A percentile compares a stretch with the other conserved stretches of the same genome.
phyloP scores from a whole-genome alignment of 2,888 invertebrate genomes.

The Drosophila subquinaria region DNA sequence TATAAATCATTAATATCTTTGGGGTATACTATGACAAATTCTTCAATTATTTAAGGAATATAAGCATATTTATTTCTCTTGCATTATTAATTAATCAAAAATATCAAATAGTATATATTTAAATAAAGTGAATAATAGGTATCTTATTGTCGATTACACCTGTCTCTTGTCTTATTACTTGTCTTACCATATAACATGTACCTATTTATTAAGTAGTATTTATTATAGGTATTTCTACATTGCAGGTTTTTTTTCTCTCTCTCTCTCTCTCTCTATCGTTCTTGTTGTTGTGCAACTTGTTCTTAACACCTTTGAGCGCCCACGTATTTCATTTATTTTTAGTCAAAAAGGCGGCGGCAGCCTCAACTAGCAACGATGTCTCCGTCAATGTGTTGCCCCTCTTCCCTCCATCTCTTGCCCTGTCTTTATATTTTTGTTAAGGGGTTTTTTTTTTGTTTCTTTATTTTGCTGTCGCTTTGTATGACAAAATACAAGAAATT shows the following conservation, averaged over 20 bases:
- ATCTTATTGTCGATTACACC: slow-evolving; percentile 13
- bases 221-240: slow-evolving; percentile 44
- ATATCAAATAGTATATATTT: too few relatives aligned
- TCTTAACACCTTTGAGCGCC: slow-evolving; percentile 75
- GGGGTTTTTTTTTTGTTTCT: slow-evolving; percentile 9
- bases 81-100: too few relatives aligned
- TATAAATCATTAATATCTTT: neutral
- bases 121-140: slow-evolving; percentile 9
- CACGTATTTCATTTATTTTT: slow-evolving; percentile 70
- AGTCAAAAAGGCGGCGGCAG: slow-evolving; percentile 41
- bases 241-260: slow-evolving; percentile 40
- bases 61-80: too few relatives aligned
- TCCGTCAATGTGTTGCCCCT: slow-evolving; percentile 14
- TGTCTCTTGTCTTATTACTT: slow-evolving; percentile 2
- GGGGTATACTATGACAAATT: neutral
- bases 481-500: slow-evolving; percentile 46
- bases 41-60: too few relatives aligned
- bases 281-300: slow-evolving; percentile 67
- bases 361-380: slow-evolving; percentile 31
- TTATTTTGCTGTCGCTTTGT: slow-evolving; percentile 42
- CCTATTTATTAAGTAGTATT: slow-evolving; percentile 43
- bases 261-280: slow-evolving; percentile 2
- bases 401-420: slow-evolving; percentile 1
- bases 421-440: slow-evolving; percentile 16
- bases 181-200: slow-evolving; percentile 12